Base-by-base conservation (phyloP, 2,113 vertebrate species). In the Uria aalge region DNA sequence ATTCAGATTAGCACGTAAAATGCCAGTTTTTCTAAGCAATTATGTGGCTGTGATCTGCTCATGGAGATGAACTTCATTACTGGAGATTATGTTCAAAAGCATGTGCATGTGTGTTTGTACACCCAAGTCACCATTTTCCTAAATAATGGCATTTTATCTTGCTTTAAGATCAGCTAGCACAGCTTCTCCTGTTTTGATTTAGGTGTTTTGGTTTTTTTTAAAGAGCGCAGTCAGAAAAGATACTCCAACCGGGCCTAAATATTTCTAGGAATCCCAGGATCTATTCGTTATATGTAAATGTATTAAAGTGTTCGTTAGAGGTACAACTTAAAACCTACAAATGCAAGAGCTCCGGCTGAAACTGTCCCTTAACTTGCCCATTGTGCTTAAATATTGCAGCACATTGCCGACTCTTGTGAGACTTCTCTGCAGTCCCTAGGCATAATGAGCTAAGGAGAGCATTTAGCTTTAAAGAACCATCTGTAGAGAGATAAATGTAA, bases 271-370 rank as follows among this genome's bases (percentile, higher is more conserved):
- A 57, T 78, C 52, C 75, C 24, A 69, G 55, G 21, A 30, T 88
- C 14, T 64, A 15, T 59, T 78, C 0, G 8, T 45, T 90, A 7
- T 30, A 9, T 80, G 19, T 57, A 47, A 63, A 80, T 32, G 10
- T n/a, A 30, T 47, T 80, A 21, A 88, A 66, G 20, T 53, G 47
- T 59, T 36, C 80, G 12, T 92, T 91, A 91, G 63, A 93, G 80
- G 84, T 94, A 81, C 78, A 92, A 97, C 96, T 97, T 98, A 97
- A 96, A 97, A 97, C 96, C 95, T 97, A 69, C 92, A 97, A 97
- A 83, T 80, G 96, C 95, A 94, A 96, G 97, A 97, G 96, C 73
- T 96, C 73, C 0, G 86, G 87, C 96, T 93, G 69, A 66, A 91
- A 83, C n/a, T 11, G n/a, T 81, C 77, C 71, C 53, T 84, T 94